Percentiles rank a stretch among this genome's conserved stretches.
Evolutionary conservation across 2,797 vertebrate genomes (phyloP).

Genomic region (Onychomys torridus): DNA sequence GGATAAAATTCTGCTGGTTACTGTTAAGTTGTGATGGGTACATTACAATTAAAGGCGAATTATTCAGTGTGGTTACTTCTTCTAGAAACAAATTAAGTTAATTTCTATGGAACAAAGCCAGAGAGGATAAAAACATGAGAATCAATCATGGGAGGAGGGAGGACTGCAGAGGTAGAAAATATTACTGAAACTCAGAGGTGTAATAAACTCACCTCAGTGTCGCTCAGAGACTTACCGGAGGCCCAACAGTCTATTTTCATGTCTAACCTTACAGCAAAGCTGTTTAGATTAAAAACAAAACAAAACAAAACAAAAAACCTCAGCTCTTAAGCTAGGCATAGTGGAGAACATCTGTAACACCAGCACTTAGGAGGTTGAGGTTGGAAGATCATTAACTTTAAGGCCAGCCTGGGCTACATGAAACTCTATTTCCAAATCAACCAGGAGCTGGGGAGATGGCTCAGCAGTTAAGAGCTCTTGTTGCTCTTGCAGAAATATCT

Average conservation of each 20-base stretch:
- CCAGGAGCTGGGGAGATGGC: background rate
- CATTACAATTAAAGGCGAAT: conserved; percentile 23
- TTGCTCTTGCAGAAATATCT: background rate
- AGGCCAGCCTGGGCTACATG: background rate
- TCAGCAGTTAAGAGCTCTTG: background rate
- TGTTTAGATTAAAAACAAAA: background rate
- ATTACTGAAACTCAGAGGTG: conserved; percentile 24
- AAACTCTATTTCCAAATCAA: background rate
- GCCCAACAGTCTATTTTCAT: background rate
- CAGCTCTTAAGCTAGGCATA: background rate
- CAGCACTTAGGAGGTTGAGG: background rate
- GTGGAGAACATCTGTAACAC: background rate
- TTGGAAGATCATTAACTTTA: background rate
- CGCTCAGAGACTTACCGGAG: background rate
- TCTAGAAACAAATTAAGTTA: conserved; percentile 9
- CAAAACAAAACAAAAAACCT: background rate
- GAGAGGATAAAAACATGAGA: conserved; percentile 51
- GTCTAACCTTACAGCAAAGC: conserved; percentile 39
- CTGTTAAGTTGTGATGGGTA: conserved; percentile 1
- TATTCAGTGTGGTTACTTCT: conserved; percentile 40
- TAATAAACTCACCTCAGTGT: conserved; percentile 29
- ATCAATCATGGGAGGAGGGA: background rate
- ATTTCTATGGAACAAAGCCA: conserved; percentile 52
- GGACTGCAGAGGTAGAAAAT: conserved; percentile 50
- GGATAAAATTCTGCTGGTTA: conserved; percentile 45